Evolutionary conservation across 2,113 vertebrate genomes (phyloP), one percentile per base, ranked within the genome.

Genomic region (Charadrius vociferus): DNA sequence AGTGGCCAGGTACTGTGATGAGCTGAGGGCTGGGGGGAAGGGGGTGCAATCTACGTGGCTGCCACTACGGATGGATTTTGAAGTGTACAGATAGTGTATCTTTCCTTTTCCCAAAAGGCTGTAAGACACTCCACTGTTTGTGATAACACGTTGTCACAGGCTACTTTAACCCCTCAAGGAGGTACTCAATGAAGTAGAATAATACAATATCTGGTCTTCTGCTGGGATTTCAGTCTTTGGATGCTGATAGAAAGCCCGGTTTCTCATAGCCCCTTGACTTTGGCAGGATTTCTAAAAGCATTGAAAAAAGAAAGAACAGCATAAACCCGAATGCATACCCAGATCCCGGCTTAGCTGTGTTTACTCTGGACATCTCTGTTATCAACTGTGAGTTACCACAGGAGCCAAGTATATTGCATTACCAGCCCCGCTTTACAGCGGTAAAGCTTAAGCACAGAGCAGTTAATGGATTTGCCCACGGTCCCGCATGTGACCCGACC

Each of bases 381-480:
- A 96, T 97, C 97, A 90, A 93, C 88, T 91, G 81, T 79, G 78
- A 95, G 94, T 96, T 95, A 91, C 95, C 79, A 88, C 87, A 95
- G 89, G 93, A 96, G 96, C 94, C 97, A 88, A 95, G 81, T 75
- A 86, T 88, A 94, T 66, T 97, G 93, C 93, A 93, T 94, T 95
- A 94, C 94, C 74, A 79, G 92, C 53, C 67, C 71, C 4, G 16
- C 71, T 96, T 96, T 93, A 85, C 62, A 95, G 68, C 71, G 20
- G 81, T 53, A 79, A 90, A 96, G 91, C 94, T 97, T 95, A 96
- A 91, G 93, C 81, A 78, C 89, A 91, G 84, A 95, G 84, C 62
- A 95, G 93, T 93, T 96, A 97, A 97, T 97, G 96, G 95, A 90
- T 96, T 94, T 96, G 96, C 91, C 93, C 93, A 90, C 7, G 4